Conservation (phyloP, 1,140 invertebrate species). For the Drosophila pseudoananassae region DNA sequence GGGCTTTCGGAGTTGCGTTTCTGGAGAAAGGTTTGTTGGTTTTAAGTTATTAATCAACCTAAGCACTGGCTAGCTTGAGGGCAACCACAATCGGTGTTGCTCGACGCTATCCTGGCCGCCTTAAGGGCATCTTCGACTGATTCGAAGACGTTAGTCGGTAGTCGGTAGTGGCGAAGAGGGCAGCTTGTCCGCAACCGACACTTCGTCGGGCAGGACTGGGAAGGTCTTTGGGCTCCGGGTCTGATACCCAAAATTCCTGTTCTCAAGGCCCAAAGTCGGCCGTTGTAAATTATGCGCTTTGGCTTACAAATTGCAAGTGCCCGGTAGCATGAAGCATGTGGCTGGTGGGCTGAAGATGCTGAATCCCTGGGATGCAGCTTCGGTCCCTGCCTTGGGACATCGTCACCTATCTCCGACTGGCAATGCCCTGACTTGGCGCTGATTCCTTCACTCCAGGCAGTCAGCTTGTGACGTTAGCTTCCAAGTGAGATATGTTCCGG, state of each 20-base stretch:
- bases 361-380: slow-evolving; percentile 10
- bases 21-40: not conserved
- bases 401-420: slow-evolving; percentile 15
- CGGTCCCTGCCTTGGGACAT: slow-evolving; percentile 34
- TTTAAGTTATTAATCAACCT: not conserved
- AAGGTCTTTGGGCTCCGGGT: not conserved
- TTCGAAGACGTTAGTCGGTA: not conserved
- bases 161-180: too few relatives aligned
- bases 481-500: too few relatives aligned
- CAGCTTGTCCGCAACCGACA: slow-evolving; percentile 25
- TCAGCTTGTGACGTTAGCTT: too few relatives aligned
- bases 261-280: slow-evolving; percentile 11
- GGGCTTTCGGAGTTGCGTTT: too few relatives aligned
- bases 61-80: slow-evolving; percentile 9
- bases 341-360: slow-evolving; percentile 13
- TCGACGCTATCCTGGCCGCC: not conserved
- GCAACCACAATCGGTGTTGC: slow-evolving; percentile 30
- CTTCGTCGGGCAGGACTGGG: slow-evolving; percentile 30
- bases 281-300: slow-evolving; percentile 81
- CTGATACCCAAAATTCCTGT: not conserved
- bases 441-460: too few relatives aligned
- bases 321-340: slow-evolving; percentile 64
- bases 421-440: not conserved
- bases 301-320: slow-evolving; percentile 80
- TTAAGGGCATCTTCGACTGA: slow-evolving; percentile 13